A percentile compares a stretch with the other conserved stretches of the same genome.
Evolutionary conservation across 1,140 invertebrate genomes (phyloP).

Genomic region (Micrasema minimum): DNA sequence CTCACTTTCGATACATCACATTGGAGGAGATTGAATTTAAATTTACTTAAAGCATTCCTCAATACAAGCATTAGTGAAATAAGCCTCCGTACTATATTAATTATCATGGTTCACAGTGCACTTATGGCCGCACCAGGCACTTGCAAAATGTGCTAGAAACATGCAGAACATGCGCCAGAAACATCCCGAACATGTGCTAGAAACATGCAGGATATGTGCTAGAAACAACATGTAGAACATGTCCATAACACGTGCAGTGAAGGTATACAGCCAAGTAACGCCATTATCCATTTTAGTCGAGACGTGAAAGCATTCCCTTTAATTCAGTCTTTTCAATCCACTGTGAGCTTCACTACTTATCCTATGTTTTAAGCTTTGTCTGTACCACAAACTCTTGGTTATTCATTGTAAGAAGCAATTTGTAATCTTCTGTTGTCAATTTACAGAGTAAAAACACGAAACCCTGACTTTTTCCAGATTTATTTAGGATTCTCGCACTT

Average conservation of each 20-base stretch:
- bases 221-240: neutral
- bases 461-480: no score
- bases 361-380: neutral
- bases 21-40: slow-evolving; percentile 1
- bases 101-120: neutral
- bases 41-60: slow-evolving; percentile 20
- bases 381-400: no score
- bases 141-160: neutral
- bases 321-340: slow-evolving; percentile 5
- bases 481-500: no score
- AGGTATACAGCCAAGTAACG: neutral
- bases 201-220: neutral
- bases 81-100: slow-evolving; percentile 9
- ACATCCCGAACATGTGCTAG: neutral
- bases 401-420: no score
- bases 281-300: slow-evolving; percentile 1
- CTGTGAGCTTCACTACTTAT: neutral
- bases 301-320: slow-evolving; percentile 1
- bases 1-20: slow-evolving; percentile 3
- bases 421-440: no score
- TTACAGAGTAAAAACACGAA: no score
- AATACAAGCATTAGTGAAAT: slow-evolving; percentile 11
- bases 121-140: neutral
- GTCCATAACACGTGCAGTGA: neutral
- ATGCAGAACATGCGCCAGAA: neutral